Base-by-base conservation (phyloP, 2,888 invertebrate species). In the Sycophila texana region DNA sequence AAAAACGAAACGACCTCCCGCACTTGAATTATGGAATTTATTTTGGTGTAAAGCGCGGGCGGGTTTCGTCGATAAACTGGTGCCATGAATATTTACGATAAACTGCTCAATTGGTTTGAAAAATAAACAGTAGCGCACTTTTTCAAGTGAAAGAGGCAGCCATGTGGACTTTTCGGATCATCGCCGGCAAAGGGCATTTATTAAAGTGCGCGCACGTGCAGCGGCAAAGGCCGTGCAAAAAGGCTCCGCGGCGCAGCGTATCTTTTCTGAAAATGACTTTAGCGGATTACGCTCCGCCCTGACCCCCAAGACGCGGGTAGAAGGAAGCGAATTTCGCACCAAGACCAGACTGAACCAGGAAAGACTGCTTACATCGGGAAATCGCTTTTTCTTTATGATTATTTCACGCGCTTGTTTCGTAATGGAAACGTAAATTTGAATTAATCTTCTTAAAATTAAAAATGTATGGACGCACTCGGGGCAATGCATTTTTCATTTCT, bases 11-110 rank as follows among this genome's bases (percentile, higher is more conserved):
- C 0, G 10, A 5, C 39, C 26, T 30, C 53, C 55, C 26, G n/a
- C n/a, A 13, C 4, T 30, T 5, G 16, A 16, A 16, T 30, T 73
- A 60, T 72, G 10, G 7, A 39, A 10, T 74, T 73, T 53, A 65
- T 63, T n/a, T 47, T 39, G 26, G 47, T 65, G 65, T 65, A 57
- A 57, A 74, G 20, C 55, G 10, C 39, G 10, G 39, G 7, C 3
- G 12, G n/a, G 22, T 12, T 60, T 53, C 4, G 14, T 18, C 13
- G 13, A 53, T n/a, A 53, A n/a, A n/a, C 4, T 7, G 14, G 55
- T 47, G 65, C 26, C 65, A 55, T 65, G 74, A 74, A 74, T 74
- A 66, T 74, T 74, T 74, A 66, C 57, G 26, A 58, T 26, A 22
- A 47, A 16, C 55, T 51, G 51, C n/a, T 55, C 63, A 51, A 58